phyloP scores from a whole-genome alignment of 2,888 invertebrate species.

The Ypsolopha sequella region DNA sequence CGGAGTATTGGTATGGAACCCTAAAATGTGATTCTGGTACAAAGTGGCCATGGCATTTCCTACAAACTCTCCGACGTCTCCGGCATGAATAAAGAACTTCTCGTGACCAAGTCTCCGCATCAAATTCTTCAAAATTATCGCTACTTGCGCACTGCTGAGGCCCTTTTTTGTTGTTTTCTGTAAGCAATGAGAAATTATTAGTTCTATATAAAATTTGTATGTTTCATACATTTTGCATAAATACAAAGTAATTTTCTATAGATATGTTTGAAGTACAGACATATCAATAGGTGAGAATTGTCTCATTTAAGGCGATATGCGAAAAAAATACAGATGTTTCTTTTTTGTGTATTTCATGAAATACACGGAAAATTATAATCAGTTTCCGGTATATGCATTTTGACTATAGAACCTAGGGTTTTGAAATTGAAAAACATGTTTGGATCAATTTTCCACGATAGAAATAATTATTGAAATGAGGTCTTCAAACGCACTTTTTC shows the following conservation, averaged over 20 bases:
- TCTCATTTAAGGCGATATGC: too few species aligned
- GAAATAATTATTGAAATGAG: neutral
- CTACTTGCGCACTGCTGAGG: conserved; percentile 51
- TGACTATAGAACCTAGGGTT: too few species aligned
- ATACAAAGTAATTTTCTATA: too few species aligned
- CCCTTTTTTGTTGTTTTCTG: conserved; percentile 58
- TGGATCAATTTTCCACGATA: neutral
- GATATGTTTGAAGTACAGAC: too few species aligned
- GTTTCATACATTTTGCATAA: too few species aligned
- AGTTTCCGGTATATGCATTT: too few species aligned
- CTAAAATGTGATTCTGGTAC: conserved; percentile 57
- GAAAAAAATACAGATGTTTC: too few species aligned
- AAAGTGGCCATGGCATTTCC: conserved; percentile 59
- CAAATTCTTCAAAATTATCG: conserved; percentile 65
- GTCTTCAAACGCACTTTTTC: too few species aligned
- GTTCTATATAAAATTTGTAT: neutral
- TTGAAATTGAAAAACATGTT: too few species aligned
- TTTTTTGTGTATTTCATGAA: too few species aligned
- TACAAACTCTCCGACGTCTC: conserved; percentile 75
- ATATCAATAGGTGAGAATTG: too few species aligned
- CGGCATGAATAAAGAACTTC: conserved; percentile 74
- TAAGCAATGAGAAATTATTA: neutral
- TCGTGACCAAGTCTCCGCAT: conserved; percentile 72
- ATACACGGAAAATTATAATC: too few species aligned
- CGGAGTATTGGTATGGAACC: conserved; percentile 70